Evolutionary conservation across 2,113 vertebrate genomes (phyloP).

Genomic region (Mormyrus lacerda): DNA sequence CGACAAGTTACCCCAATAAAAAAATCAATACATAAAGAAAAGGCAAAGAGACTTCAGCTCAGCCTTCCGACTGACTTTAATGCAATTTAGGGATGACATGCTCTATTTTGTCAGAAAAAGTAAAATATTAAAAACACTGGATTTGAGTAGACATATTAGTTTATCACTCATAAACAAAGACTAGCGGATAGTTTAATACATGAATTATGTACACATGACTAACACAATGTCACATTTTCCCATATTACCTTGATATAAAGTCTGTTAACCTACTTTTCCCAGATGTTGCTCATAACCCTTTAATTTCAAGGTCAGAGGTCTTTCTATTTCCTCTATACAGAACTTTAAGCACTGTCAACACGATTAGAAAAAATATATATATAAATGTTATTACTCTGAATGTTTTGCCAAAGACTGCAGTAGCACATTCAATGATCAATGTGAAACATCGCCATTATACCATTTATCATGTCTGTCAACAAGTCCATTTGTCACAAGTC

Average conservation of each 20-base stretch:
- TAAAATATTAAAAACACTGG: background rate
- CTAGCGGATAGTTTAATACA: background rate
- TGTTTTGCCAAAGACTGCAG: background rate
- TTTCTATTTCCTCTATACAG: background rate
- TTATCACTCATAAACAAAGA: conserved; percentile 6
- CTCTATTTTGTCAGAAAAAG: background rate
- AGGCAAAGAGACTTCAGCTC: background rate
- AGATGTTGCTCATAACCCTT: background rate
- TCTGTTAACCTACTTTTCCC: conserved; percentile 7
- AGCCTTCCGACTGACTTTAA: background rate
- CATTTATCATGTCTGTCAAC: background rate
- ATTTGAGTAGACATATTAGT: background rate
- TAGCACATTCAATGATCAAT: background rate
- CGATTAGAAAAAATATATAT: background rate
- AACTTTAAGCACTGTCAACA: background rate
- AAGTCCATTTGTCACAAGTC: background rate
- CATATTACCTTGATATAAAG: background rate
- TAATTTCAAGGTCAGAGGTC: background rate
- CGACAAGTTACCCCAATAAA: no score
- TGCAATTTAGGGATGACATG: background rate
- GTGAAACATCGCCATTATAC: background rate
- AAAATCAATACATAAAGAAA: no score
- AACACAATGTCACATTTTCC: background rate
- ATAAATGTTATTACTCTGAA: background rate
- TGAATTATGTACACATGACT: background rate